phyloP scores from a whole-genome alignment of 2,888 invertebrate genomes.

The Agonum fuliginosum region DNA sequence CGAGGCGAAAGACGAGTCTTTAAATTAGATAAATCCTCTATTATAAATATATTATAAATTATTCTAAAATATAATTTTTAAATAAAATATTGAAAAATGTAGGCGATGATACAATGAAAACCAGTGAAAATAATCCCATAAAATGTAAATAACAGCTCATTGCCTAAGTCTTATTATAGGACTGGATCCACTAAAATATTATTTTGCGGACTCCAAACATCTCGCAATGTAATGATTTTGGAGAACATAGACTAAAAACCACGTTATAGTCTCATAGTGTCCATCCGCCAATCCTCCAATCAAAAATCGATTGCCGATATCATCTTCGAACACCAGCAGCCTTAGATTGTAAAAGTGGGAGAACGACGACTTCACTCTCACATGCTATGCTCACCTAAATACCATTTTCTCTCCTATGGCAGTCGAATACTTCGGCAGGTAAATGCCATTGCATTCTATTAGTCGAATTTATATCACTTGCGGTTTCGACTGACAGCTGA shows the following conservation, averaged over 20 bases:
- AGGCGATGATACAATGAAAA: too few species aligned
- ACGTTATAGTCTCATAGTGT: too few species aligned
- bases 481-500: neutral
- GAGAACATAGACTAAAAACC: too few species aligned
- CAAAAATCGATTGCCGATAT: conserved; percentile 26
- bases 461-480: neutral
- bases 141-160: too few species aligned
- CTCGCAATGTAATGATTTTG: too few species aligned
- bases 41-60: neutral
- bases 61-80: neutral
- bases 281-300: too few species aligned
- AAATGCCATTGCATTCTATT: conserved; percentile 46
- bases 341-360: conserved; percentile 1
- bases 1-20: too few species aligned
- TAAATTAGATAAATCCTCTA: neutral
- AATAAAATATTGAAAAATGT: neutral
- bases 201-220: too few species aligned
- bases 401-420: conserved; percentile 49
- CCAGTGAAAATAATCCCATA: too few species aligned
- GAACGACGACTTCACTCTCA: conserved; percentile 48
- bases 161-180: too few species aligned
- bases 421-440: conserved; percentile 35
- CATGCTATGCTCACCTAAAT: conserved; percentile 54
- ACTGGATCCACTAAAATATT: too few species aligned
- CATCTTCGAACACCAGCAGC: neutral